Evolutionary conservation across 2,888 invertebrate species (phyloP).

Genomic region (Drosophila yooni): DNA sequence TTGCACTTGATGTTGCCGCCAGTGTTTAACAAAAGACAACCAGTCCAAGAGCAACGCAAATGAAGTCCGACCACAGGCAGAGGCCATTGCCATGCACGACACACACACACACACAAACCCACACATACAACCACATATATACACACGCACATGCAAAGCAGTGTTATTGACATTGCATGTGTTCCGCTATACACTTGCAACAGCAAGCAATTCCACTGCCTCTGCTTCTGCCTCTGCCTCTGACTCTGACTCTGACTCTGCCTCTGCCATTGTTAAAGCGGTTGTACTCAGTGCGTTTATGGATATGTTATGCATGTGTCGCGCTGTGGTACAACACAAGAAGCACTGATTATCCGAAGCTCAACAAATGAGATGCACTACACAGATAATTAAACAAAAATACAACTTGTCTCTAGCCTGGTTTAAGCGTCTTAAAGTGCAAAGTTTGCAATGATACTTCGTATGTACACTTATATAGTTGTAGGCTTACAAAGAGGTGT

Average conservation of each 20-base stretch:
- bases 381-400: not conserved
- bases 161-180: constrained; percentile 31
- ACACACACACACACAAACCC: constrained; percentile 9
- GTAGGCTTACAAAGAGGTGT: not conserved
- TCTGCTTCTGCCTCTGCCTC: not conserved
- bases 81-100: constrained; percentile 55
- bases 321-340: not conserved
- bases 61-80: constrained; percentile 52
- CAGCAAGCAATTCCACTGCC: not conserved
- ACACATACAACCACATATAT: not conserved
- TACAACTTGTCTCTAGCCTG: not conserved
- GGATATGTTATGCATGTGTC: not conserved
- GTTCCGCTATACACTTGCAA: constrained; percentile 23
- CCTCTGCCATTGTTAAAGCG: constrained; percentile 1
- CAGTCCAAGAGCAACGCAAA: constrained; percentile 67
- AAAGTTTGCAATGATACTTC: not conserved
- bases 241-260: too few species aligned
- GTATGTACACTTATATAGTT: not conserved
- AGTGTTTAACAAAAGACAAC: constrained; percentile 74
- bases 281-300: constrained; percentile 3
- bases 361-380: not conserved
- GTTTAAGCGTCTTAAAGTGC: not conserved
- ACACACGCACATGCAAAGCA: constrained; percentile 1
- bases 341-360: not conserved
- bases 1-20: not conserved